phyloP scores from a whole-genome alignment of 2,888 invertebrate species.

The Amphipyra tragopoginis region DNA sequence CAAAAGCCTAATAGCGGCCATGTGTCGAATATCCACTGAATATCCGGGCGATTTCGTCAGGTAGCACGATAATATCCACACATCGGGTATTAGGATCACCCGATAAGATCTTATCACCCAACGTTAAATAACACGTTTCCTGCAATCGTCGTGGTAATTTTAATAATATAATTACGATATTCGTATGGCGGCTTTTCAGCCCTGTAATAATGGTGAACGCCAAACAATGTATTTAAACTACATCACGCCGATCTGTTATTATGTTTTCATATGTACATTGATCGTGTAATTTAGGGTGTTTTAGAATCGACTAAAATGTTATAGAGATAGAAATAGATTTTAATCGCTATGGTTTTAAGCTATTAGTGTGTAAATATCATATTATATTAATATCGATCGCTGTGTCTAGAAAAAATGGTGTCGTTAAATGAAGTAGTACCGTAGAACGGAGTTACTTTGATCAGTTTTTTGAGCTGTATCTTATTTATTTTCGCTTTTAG shows the following conservation, averaged over 20 bases:
- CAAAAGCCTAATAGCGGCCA: constrained; percentile 63
- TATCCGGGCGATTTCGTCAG: constrained; percentile 85
- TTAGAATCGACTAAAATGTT: constrained; percentile 30
- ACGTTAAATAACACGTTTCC: constrained; percentile 90
- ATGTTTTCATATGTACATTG: constrained; percentile 60
- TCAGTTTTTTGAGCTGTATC: too few relatives aligned
- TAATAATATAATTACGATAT: constrained; percentile 88
- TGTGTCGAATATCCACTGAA: constrained; percentile 77
- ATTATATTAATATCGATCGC: not conserved
- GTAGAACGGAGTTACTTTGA: too few relatives aligned
- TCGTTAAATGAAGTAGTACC: too few relatives aligned
- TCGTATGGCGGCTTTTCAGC: constrained; percentile 80
- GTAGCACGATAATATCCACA: constrained; percentile 88
- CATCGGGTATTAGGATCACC: constrained; percentile 85
- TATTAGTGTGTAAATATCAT: constrained; percentile 19
- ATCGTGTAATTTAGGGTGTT: constrained; percentile 52
- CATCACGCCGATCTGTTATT: constrained; percentile 63
- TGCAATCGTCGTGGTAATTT: constrained; percentile 88
- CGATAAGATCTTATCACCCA: constrained; percentile 87
- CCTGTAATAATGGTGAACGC: constrained; percentile 75
- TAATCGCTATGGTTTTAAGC: constrained; percentile 29
- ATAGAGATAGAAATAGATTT: constrained; percentile 21
- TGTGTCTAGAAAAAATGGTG: not conserved
- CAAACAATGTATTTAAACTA: constrained; percentile 67
- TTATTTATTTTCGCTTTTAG: too few relatives aligned